These are phyloP conservation scores for Pluvianellus socialis DNA, from an alignment of 2,113 vertebrate species.

Conservation along the genomic window DNA sequence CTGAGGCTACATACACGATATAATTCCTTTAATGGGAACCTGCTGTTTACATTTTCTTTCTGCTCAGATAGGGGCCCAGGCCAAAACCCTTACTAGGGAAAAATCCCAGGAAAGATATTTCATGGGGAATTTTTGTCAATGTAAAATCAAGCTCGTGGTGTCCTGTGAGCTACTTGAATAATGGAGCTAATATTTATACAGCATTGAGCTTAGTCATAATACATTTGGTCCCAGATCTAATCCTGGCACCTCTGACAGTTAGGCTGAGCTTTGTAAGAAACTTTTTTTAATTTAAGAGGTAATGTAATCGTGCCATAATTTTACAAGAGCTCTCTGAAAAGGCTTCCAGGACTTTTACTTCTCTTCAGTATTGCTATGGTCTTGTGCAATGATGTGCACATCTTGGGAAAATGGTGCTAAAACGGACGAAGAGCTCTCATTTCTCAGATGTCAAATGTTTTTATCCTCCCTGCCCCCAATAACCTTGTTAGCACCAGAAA, in stretches of 20 bases:
- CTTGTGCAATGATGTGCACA: background rate
- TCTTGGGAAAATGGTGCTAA: background rate
- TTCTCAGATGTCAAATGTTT: background rate
- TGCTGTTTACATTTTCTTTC: background rate
- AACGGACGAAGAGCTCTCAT: background rate
- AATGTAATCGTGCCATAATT: background rate
- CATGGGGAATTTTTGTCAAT: background rate
- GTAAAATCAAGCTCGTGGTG: background rate
- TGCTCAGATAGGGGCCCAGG: background rate
- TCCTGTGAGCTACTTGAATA: background rate
- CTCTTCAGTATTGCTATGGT: background rate
- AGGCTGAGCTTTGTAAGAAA: background rate
- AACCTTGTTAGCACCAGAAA: background rate
- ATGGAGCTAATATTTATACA: background rate
- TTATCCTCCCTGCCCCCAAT: background rate
- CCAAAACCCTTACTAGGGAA: background rate
- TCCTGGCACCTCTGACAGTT: background rate
- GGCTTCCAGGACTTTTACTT: background rate
- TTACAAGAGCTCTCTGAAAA: background rate
- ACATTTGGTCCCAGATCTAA: background rate
- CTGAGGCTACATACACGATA: background rate
- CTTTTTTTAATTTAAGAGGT: background rate
- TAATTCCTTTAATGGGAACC: background rate
- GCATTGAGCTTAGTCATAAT: background rate
- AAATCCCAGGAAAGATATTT: background rate